Conservation (phyloP, 2,888 invertebrate species). For the Cryptocephalus primarius region DNA sequence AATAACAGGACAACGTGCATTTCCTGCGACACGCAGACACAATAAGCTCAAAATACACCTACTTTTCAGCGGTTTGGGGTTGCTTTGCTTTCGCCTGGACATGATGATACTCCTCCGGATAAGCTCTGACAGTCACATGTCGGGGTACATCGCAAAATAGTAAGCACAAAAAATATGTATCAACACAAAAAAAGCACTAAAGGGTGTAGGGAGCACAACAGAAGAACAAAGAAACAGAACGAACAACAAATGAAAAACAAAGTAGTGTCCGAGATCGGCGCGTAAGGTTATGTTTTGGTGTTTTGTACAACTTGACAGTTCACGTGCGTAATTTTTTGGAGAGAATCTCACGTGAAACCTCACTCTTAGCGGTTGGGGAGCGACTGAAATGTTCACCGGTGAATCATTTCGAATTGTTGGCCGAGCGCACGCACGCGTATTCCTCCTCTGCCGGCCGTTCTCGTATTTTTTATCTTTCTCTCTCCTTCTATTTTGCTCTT, state of each 20-base stretch:
- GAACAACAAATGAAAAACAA: slow-evolving; percentile 8
- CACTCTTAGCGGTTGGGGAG: slow-evolving; percentile 21
- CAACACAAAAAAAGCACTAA: slow-evolving; percentile 17
- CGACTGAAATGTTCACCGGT: slow-evolving; percentile 15
- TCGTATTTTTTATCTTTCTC: too few relatives aligned
- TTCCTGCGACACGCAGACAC: slow-evolving; percentile 1
- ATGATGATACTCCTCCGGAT: slow-evolving; percentile 47
- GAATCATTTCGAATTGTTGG: not conserved
- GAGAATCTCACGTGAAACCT: slow-evolving; percentile 16
- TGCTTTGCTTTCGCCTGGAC: slow-evolving; percentile 93
- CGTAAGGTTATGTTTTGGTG: slow-evolving; percentile 15
- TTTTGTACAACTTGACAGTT: slow-evolving; percentile 18
- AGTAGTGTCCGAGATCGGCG: slow-evolving; percentile 2
- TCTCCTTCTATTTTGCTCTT: too few relatives aligned
- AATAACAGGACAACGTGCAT: not conserved
- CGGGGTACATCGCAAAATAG: slow-evolving; percentile 12
- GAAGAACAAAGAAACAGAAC: slow-evolving; percentile 17
- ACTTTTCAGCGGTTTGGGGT: slow-evolving; percentile 94
- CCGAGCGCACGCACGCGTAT: not conserved
- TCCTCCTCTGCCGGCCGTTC: too few relatives aligned
- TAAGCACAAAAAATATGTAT: slow-evolving; percentile 11
- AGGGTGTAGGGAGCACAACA: slow-evolving; percentile 12
- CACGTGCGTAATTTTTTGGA: slow-evolving; percentile 16
- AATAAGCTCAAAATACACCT: slow-evolving; percentile 38
- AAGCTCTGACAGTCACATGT: slow-evolving; percentile 40